These are phyloP conservation scores for Clarias batrachus DNA, from an alignment of 2,113 vertebrate genomes.

Conservation along the genomic window DNA sequence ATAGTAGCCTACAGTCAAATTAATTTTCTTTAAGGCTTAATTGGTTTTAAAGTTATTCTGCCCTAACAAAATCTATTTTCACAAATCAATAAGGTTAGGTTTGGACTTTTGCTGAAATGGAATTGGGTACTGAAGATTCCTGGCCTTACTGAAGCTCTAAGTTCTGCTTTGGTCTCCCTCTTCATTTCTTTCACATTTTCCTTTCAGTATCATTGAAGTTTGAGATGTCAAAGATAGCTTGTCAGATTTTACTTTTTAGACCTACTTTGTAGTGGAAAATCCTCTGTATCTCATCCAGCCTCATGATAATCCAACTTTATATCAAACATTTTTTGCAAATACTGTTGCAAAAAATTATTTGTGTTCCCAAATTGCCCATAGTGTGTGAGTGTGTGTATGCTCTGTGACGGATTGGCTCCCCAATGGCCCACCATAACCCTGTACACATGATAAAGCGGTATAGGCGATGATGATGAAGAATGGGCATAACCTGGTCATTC, in stretches of 20 bases:
- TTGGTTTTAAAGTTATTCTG: not conserved
- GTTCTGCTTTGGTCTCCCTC: not conserved
- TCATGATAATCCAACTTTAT: not conserved
- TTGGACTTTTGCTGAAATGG: not conserved
- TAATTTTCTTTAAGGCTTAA: not conserved
- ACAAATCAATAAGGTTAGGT: not conserved
- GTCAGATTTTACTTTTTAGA: not conserved
- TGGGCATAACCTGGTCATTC: too few species aligned
- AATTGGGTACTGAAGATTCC: not conserved
- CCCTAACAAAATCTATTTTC: not conserved
- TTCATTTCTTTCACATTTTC: not conserved
- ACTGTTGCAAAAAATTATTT: not conserved
- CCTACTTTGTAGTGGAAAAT: not conserved
- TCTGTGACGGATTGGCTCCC: too few species aligned
- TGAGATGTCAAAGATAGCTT: constrained; percentile 1
- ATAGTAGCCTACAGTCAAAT: not conserved
- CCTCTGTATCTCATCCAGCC: not conserved
- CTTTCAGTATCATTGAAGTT: constrained; percentile 9
- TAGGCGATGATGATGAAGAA: too few species aligned
- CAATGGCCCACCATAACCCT: too few species aligned
- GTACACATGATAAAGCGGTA: too few species aligned
- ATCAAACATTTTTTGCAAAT: not conserved
- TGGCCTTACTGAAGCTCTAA: not conserved
- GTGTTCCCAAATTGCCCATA: too few species aligned
- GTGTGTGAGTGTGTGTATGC: too few species aligned